Conservation (phyloP, 1,140 invertebrate species). For the Drosophila rhopaloa region DNA sequence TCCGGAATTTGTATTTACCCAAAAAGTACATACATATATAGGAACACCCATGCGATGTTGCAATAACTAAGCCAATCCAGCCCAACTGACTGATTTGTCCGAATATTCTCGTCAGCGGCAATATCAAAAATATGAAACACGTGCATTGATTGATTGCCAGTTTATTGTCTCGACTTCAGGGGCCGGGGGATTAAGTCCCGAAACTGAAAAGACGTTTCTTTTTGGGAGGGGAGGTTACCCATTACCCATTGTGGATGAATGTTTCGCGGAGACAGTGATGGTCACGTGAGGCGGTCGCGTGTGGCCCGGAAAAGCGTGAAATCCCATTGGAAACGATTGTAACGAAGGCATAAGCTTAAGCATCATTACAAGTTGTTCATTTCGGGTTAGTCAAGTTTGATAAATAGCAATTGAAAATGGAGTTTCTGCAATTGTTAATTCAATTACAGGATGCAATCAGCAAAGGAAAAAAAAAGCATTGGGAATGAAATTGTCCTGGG, state of each 20-base stretch:
- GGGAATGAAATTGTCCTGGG: too few species aligned
- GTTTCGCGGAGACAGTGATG: constrained; percentile 11
- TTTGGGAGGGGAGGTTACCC: not conserved
- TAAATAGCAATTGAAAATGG: constrained; percentile 2
- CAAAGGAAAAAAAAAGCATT: not conserved
- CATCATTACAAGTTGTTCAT: constrained; percentile 3
- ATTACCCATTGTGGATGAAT: constrained; percentile 3
- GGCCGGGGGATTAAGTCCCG: constrained; percentile 26
- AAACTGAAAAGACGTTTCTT: constrained; percentile 16
- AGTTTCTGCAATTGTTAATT: not conserved
- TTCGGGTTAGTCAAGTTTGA: constrained; percentile 3
- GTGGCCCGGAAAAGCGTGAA: constrained; percentile 27
- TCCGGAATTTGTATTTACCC: constrained; percentile 38
- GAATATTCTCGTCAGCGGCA: constrained; percentile 49
- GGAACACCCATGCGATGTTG: constrained; percentile 10
- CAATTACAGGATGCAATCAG: not conserved
- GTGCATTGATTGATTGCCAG: constrained; percentile 75
- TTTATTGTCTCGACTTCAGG: constrained; percentile 29
- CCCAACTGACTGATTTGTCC: constrained; percentile 61
- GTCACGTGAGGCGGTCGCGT: constrained; percentile 36
- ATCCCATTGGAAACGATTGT: constrained; percentile 15
- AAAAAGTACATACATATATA: not conserved
- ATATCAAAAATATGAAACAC: constrained; percentile 60
- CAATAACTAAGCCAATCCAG: constrained; percentile 16
- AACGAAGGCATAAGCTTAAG: not conserved